Percentiles rank a stretch among this genome's conserved stretches.
Evolutionary conservation across 2,797 vertebrate genomes (phyloP).

Genomic region (Pangasius sanitwongsei): DNA sequence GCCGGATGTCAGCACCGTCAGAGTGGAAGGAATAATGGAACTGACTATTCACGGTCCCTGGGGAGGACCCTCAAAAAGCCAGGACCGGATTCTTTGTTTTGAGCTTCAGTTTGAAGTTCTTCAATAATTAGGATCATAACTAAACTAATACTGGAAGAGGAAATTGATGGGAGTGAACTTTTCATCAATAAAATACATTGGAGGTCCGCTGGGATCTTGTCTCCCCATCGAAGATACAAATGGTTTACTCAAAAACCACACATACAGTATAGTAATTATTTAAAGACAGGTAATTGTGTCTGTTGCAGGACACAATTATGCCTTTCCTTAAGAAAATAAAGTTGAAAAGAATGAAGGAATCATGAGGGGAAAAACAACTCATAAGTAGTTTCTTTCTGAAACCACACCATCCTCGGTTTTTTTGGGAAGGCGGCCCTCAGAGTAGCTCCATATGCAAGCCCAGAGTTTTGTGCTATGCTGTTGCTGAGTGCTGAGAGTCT

Average conservation of each 20-base stretch:
- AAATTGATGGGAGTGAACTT: background rate
- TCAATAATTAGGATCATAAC: background rate
- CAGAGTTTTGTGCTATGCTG: slow-evolving; percentile 41
- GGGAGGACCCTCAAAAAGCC: background rate
- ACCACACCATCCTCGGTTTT: background rate
- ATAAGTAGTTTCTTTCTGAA: slow-evolving; percentile 18
- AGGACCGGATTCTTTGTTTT: background rate
- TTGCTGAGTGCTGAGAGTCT: slow-evolving; percentile 41
- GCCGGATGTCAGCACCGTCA: background rate
- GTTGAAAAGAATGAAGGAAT: background rate
- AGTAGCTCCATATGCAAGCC: slow-evolving; percentile 35
- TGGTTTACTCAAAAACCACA: background rate
- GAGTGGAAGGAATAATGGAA: background rate
- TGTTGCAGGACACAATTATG: background rate
- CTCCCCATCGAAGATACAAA: background rate
- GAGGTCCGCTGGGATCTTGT: background rate
- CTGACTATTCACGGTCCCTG: background rate
- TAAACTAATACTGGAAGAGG: background rate
- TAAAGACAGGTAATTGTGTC: background rate
- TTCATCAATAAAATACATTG: slow-evolving; percentile 5
- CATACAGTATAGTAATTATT: background rate
- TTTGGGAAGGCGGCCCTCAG: slow-evolving; percentile 28
- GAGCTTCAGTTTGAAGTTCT: background rate
- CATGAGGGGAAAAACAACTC: background rate
- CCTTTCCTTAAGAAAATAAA: background rate